These are phyloP conservation scores for Holothuria leucospilota DNA, from an alignment of 53 echinoderm and acorn worm species.

Conservation along the genomic window DNA sequence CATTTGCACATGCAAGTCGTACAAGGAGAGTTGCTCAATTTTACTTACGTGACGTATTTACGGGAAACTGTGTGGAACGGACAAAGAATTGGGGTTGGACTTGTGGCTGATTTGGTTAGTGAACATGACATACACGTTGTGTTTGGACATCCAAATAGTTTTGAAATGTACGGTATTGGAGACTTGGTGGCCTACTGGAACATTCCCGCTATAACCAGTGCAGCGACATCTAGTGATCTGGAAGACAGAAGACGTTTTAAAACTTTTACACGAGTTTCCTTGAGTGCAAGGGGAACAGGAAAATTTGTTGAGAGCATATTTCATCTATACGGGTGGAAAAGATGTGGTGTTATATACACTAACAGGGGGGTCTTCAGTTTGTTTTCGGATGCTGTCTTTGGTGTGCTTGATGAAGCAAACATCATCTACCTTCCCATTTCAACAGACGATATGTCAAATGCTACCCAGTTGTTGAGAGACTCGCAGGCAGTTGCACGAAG, in stretches of 20 bases:
- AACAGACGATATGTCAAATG: neutral
- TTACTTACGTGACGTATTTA: neutral
- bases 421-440: neutral
- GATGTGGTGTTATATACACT: neutral
- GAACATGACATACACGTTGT: slow-evolving; percentile 1
- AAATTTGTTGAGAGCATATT: neutral
- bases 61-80: neutral
- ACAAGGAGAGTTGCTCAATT: neutral
- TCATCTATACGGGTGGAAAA: neutral
- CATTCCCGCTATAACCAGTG: slow-evolving; percentile 45
- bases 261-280: slow-evolving; percentile 58
- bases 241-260: slow-evolving; percentile 63
- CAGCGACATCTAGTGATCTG: slow-evolving; percentile 26
- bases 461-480: no score
- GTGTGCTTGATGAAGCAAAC: neutral
- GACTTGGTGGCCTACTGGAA: slow-evolving; percentile 43
- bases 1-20: neutral
- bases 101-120: slow-evolving; percentile 13
- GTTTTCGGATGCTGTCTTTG: neutral
- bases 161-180: slow-evolving; percentile 12
- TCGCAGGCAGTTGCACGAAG: no score
- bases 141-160: neutral
- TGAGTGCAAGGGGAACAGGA: neutral
- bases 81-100: slow-evolving; percentile 14
- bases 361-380: neutral